Evolutionary conservation across 2,888 invertebrate genomes (phyloP).

Genomic region (Pyrrhia umbra): DNA sequence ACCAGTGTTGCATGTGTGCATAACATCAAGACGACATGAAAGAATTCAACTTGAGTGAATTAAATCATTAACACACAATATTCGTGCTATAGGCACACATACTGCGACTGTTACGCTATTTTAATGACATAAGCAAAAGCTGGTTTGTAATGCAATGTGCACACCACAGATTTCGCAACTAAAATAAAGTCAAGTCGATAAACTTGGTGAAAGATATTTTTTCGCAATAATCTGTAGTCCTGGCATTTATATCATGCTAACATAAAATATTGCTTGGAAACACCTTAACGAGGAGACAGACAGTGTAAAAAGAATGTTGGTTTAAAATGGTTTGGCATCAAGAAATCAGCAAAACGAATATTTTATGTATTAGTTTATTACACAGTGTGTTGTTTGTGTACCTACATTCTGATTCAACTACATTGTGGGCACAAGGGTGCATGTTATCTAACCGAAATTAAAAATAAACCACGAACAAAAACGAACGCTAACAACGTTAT

Average conservation of each 20-base stretch:
- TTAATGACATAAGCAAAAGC: slow-evolving; percentile 50
- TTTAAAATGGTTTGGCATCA: not conserved
- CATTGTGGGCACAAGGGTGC: not conserved
- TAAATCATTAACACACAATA: slow-evolving; percentile 15
- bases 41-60: slow-evolving; percentile 30
- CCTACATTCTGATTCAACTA: not conserved
- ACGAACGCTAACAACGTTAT: slow-evolving; percentile 15
- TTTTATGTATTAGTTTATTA: not conserved
- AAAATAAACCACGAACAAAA: slow-evolving; percentile 22
- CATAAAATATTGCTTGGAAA: slow-evolving; percentile 4
- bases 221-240: slow-evolving; percentile 28
- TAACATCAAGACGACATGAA: slow-evolving; percentile 43
- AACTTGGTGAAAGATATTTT: slow-evolving; percentile 25
- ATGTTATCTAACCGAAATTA: slow-evolving; percentile 7
- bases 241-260: slow-evolving; percentile 15
- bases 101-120: slow-evolving; percentile 35
- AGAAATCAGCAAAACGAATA: slow-evolving; percentile 6
- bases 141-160: slow-evolving; percentile 48
- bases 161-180: slow-evolving; percentile 44
- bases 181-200: slow-evolving; percentile 36
- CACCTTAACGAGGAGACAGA: not conserved
- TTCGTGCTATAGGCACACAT: slow-evolving; percentile 8
- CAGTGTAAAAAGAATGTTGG: not conserved
- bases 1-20: slow-evolving; percentile 49
- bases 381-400: not conserved